These are phyloP conservation scores for Idaea aversata DNA, from an alignment of 2,888 invertebrate genomes.

Conservation along the genomic window DNA sequence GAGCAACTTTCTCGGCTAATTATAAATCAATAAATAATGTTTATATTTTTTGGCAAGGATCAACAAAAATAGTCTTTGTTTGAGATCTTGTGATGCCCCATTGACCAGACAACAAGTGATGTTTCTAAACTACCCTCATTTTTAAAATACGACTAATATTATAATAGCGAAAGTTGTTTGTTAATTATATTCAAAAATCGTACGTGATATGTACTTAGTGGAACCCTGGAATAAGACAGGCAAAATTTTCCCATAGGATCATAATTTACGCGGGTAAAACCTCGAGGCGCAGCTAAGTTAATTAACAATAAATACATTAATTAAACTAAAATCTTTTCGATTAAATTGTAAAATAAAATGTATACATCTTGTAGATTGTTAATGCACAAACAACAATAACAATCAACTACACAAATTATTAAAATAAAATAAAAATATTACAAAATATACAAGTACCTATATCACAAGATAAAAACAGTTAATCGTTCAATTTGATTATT, in stretches of 20 bases:
- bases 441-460: background rate
- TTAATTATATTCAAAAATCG: background rate
- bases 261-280: background rate
- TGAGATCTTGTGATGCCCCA: conserved; percentile 72
- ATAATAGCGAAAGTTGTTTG: background rate
- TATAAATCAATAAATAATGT: conserved; percentile 3
- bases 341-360: background rate
- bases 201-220: too few species aligned
- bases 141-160: background rate
- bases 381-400: background rate
- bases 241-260: background rate
- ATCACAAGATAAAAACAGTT: conserved; percentile 5
- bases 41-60: conserved; percentile 71
- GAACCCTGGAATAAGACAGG: background rate
- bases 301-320: too few species aligned
- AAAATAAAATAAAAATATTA: background rate
- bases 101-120: conserved; percentile 67
- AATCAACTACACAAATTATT: background rate
- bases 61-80: conserved; percentile 58
- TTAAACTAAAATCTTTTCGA: background rate
- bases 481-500: background rate
- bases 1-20: conserved; percentile 38
- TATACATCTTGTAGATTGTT: background rate
- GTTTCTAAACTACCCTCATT: conserved; percentile 18
- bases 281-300: too few species aligned